Evolutionary conservation across 2,888 invertebrate species (phyloP).

Genomic region (Campoplex capitator): DNA sequence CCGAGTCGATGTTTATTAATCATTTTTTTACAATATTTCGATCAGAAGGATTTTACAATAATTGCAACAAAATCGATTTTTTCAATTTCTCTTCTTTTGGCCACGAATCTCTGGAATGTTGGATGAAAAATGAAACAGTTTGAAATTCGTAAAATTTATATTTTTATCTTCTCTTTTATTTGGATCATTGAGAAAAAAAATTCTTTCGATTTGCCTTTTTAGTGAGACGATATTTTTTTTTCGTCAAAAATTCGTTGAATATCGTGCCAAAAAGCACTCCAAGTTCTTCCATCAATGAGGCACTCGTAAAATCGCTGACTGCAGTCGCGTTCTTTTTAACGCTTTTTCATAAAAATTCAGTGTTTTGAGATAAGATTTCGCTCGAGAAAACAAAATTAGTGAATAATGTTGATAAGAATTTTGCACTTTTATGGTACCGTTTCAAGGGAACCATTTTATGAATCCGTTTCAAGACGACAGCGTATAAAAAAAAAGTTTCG

Average conservation of each 20-base stretch:
- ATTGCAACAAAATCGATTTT: not conserved
- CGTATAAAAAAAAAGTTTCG: not conserved
- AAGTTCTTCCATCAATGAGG: constrained; percentile 43
- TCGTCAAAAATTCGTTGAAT: not conserved
- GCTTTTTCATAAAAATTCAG: not conserved
- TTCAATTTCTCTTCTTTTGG: not conserved
- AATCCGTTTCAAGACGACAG: not conserved
- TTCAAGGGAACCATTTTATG: too few relatives aligned
- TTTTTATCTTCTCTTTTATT: too few relatives aligned
- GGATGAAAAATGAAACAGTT: not conserved
- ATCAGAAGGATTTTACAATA: not conserved
- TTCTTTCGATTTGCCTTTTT: not conserved
- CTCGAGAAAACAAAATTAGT: not conserved
- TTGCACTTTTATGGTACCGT: not conserved
- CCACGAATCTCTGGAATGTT: not conserved
- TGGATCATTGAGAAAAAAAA: not conserved
- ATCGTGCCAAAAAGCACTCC: constrained; percentile 46
- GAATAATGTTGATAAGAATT: not conserved
- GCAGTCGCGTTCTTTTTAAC: constrained; percentile 3
- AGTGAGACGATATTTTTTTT: not conserved
- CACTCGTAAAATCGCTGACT: not conserved
- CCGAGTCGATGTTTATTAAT: not conserved
- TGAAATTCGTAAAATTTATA: too few relatives aligned
- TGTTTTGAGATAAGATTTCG: not conserved
- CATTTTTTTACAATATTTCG: not conserved